A percentile compares a stretch with the other conserved stretches of the same genome.
Evolutionary conservation across 2,113 vertebrate genomes (phyloP).

Genomic region (Romanogobio albipinnatus): DNA sequence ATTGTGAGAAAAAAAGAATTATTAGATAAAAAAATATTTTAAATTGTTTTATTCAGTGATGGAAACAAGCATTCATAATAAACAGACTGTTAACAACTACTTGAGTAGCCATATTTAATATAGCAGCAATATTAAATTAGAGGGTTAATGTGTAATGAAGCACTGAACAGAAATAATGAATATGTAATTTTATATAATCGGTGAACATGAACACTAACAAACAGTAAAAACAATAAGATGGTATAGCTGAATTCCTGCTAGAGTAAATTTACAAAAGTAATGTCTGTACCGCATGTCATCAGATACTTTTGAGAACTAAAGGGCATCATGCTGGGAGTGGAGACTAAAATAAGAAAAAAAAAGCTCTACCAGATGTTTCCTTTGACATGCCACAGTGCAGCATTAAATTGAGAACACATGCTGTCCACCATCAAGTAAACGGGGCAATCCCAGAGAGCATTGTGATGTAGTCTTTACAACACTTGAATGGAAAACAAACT

Average conservation of each 20-base stretch:
- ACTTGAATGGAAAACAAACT: background rate
- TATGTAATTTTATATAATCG: too few species aligned
- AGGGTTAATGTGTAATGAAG: too few species aligned
- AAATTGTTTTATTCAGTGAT: too few species aligned
- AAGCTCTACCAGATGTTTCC: conserved; percentile 43
- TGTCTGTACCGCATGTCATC: background rate
- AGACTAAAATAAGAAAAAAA: conserved; percentile 23
- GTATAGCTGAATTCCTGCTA: background rate
- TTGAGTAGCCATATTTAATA: too few species aligned
- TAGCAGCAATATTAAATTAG: too few species aligned
- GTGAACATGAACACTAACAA: background rate
- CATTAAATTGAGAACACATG: conserved; percentile 15
- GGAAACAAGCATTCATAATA: too few species aligned
- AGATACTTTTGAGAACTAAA: conserved; percentile 33
- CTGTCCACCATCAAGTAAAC: background rate
- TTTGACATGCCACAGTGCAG: conserved; percentile 29
- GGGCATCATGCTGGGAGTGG: conserved; percentile 7
- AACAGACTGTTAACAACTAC: too few species aligned
- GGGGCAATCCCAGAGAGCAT: background rate
- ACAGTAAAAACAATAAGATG: background rate
- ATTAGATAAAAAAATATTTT: too few species aligned
- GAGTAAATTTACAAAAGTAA: background rate
- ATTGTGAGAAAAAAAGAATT: too few species aligned
- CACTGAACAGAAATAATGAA: too few species aligned
- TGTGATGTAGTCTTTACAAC: background rate